Base-by-base conservation (phyloP, 2,888 invertebrate species). In the Vesta saturnalis region DNA sequence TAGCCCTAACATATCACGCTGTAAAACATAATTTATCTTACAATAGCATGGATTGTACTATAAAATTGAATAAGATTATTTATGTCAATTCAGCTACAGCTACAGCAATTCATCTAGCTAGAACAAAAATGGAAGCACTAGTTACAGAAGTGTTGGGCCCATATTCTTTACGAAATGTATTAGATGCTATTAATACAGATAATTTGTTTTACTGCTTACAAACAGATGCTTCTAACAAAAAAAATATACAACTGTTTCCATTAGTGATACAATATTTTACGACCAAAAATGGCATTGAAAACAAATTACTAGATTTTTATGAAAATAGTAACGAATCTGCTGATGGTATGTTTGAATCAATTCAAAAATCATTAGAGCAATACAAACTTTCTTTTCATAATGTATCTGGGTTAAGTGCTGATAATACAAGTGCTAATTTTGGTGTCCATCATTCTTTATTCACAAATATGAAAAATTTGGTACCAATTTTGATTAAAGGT, bases 21-120 rank as follows among this genome's bases (percentile, higher is more conserved):
- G 75, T 79, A 8, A 78, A 78, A 64, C 77, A 79, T 67, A 77
- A 77, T 73, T 64, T 76, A 5, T 77, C 77, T 4, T 77, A 77
- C 60, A 78, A 77, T 69, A 76, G 73, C 64, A 73, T 74, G 77
- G 77, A 78, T 58, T 77, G 78, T 60, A 54, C 43, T 22, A 52
- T 72, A 5, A 76, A 76, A 73, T 69, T 76, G 60, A 69, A 71
- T 67, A 77, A 77, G 62, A 30, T 30, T 30, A 30, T 30, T 30
- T 30, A 30, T 30, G 30, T 30, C 30, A 30, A 30, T 30, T 30
- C 30, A 30, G 30, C 10, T 30, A 30, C 30, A 30, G 30, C 30
- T 30, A 30, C 30, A 30, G 10, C 30, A 30, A 30, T 30, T 30
- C 4, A 30, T 30, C 30, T 30, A 30, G 30, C 30, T 30, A 30